Evolutionary conservation across 1,140 invertebrate species (phyloP).

Genomic region (Trachelipus rathkii): DNA sequence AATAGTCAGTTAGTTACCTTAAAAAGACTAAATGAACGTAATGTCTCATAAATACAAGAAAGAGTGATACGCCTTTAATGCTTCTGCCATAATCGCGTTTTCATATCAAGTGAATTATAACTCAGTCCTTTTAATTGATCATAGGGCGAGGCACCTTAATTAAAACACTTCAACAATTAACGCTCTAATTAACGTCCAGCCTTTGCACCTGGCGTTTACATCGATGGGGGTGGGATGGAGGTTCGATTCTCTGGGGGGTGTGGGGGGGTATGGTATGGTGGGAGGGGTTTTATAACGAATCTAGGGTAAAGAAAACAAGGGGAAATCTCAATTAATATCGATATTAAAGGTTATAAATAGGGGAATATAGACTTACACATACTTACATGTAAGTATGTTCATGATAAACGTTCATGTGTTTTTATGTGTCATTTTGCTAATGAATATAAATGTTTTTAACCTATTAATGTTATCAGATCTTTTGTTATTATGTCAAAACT

Average conservation of each 20-base stretch:
- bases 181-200: background rate
- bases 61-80: background rate
- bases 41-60: background rate
- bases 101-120: constrained; percentile 6
- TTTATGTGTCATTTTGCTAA: background rate
- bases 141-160: background rate
- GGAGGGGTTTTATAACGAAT: too few species aligned
- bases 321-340: too few species aligned
- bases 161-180: background rate
- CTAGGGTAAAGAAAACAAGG: too few species aligned
- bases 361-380: background rate
- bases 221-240: background rate
- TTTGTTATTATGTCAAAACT: too few species aligned
- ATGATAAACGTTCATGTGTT: background rate
- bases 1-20: too few species aligned
- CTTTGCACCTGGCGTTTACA: background rate
- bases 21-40: too few species aligned
- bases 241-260: too few species aligned
- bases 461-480: too few species aligned
- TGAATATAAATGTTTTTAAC: background rate
- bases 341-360: too few species aligned
- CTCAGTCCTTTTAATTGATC: background rate
- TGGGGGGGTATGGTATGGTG: background rate
- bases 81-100: background rate
- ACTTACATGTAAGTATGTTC: background rate